Conservation (phyloP, 2,888 invertebrate genomes). For the Hybos culiciformis region DNA sequence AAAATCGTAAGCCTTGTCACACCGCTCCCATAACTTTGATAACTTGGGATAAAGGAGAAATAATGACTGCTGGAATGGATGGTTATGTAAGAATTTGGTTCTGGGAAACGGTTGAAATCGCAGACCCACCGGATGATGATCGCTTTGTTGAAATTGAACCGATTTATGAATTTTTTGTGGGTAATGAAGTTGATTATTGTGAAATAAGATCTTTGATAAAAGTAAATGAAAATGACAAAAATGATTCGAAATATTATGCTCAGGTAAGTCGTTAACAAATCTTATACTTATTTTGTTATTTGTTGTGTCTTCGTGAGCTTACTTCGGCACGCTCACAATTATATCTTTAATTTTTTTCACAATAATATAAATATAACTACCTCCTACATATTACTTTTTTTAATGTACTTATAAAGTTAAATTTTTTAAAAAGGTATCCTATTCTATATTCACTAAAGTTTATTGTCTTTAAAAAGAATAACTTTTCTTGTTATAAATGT, state of each 20-base stretch:
- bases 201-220: conserved; percentile 29
- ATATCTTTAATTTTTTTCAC: too few species aligned
- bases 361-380: not conserved
- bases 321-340: too few species aligned
- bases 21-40: conserved; percentile 47
- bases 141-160: conserved; percentile 73
- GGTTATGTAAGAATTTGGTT: conserved; percentile 76
- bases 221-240: conserved; percentile 32
- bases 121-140: conserved; percentile 70
- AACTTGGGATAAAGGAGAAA: conserved; percentile 26
- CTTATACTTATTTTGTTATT: too few species aligned
- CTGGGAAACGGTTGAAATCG: conserved; percentile 80
- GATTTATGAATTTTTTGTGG: conserved; percentile 63
- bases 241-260: conserved; percentile 48
- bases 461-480: too few species aligned
- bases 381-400: conserved; percentile 26
- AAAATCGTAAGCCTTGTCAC: conserved; percentile 61
- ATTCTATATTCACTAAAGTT: too few species aligned
- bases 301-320: too few species aligned
- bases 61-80: conserved; percentile 46
- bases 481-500: too few species aligned
- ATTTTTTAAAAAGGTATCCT: too few species aligned
- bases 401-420: too few species aligned
- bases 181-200: conserved; percentile 20
- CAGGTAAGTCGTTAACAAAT: conserved; percentile 49